A percentile compares a stretch with the other conserved stretches of the same genome.
phyloP scores from a whole-genome alignment of 2,888 invertebrate genomes.

The Habroteleia sp. region DNA sequence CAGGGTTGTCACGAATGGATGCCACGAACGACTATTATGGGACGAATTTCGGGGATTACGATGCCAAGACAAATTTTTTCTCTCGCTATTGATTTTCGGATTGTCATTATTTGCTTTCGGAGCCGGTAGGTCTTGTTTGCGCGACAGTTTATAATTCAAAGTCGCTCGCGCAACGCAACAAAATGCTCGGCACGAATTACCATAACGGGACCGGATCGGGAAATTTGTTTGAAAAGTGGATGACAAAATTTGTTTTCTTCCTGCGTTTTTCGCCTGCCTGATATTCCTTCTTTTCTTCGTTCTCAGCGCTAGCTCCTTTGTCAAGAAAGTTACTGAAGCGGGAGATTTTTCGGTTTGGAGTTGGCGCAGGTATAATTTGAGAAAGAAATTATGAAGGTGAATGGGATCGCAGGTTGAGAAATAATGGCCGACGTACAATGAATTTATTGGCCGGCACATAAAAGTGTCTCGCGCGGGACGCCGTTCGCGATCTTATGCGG shows the following conservation, averaged over 20 bases:
- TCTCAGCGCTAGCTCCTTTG: conserved; percentile 21
- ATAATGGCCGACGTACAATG: conserved; percentile 38
- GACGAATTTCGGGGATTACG: conserved; percentile 51
- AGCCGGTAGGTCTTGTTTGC: conserved; percentile 35
- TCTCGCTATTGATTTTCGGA: conserved; percentile 47
- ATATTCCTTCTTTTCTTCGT: not conserved
- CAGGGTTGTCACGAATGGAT: conserved; percentile 33
- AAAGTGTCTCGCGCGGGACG: conserved; percentile 19
- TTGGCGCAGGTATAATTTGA: conserved; percentile 59
- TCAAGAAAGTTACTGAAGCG: conserved; percentile 52
- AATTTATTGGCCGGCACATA: conserved; percentile 48
- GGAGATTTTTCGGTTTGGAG: conserved; percentile 41
- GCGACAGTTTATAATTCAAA: conserved; percentile 35
- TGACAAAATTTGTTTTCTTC: conserved; percentile 13
- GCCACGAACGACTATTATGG: conserved; percentile 40
- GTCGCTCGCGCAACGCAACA: conserved; percentile 15
- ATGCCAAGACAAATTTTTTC: conserved; percentile 30
- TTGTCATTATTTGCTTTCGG: conserved; percentile 40
- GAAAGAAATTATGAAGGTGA: conserved; percentile 55
- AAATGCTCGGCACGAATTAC: conserved; percentile 26
- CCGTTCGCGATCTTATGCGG: not conserved
- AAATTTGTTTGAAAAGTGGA: conserved; percentile 33
- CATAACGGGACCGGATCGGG: conserved; percentile 6
- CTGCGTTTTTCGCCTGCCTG: conserved; percentile 2
- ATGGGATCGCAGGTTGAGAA: conserved; percentile 54